Base-by-base conservation (phyloP, 1,140 invertebrate species). In the Ceratina australensis region DNA sequence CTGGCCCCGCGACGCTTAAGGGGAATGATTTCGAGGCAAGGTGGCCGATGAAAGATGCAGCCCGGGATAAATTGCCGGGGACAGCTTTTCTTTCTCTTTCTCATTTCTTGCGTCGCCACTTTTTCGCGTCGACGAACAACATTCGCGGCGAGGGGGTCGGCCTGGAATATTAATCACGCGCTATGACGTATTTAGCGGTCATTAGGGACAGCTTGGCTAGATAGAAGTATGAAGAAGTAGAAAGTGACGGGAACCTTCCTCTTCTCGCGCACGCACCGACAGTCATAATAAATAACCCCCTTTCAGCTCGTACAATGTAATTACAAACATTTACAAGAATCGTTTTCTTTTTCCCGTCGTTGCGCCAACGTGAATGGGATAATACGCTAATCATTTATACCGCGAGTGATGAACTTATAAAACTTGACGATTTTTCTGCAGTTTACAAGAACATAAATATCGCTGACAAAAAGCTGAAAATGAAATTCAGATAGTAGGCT, bases 81-180 rank as follows among this genome's bases (percentile, higher is more conserved):
- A 20, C 24, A 24, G 20, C 65, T 52, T 61, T 63, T 47, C 47
- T 24, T 20, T 33, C 22, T 61, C 22, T 57, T 49, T 47, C 10
- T 47, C 8, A 12, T 16, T 42, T 33, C 47, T 33, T 56, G 13
- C n/a, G 33, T 42, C 64, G 10, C 54, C 18, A 33, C 42, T 68
- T 18, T 60, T 22, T 42, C 52, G 16, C 22, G 0, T n/a, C 47
- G 18, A 26, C n/a, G 57, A 61, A 71, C 47, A 33, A 50, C 28
- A 18, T 0, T 16, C 33, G 33, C 10, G 8, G 33, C 33, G 33
- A 42, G 67, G 71, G 49, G 57, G 57, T 71, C 66, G 67, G 66
- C 54, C 69, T 56, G 26, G 72, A 78, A 68, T 74, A 80, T 87
- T 86, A 87, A 87, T 87, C 83, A 87, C 67, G 16, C 54, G 60